Evolutionary conservation across 2,113 vertebrate genomes (phyloP), one percentile per base, ranked within the genome.

Genomic region (Romanogobio albipinnatus): DNA sequence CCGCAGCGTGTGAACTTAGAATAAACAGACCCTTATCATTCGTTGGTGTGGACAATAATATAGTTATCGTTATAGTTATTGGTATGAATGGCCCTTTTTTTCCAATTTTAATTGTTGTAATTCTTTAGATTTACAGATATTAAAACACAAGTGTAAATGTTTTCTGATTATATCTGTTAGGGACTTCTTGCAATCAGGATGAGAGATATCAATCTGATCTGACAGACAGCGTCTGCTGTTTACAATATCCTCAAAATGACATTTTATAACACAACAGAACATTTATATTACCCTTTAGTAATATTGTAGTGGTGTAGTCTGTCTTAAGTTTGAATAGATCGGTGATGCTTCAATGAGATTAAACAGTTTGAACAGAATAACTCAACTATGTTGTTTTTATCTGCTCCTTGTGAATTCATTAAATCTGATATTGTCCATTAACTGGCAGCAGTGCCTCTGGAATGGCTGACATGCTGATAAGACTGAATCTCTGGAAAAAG

Each of bases 391-490:
- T 71, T 45, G 19, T 14, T 73, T 19, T 43, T 70, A 70, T 70
- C 36, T 0, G 9, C 22, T 66, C 47, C 8, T 51, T 49, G 5
- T 11, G 11, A 51, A 22, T 19, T 49, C 24, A 26, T 22, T 29
- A 0, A 64, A 39, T 29, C 14, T 47, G 58, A 8, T 45, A 19
- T 24, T 33, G 22, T 64, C 59, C 59, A 64, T 64, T 80, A 80
- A 59, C 59, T 64, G 77, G 62, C n/a, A 13, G 36, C 59, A 47
- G 77, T 68, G 61, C 45, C 43, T 29, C 14, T 76, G 29, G 9
- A 33, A 51, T 36, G 14, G 22, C 22, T 26, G n/a, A 79, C 39
- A 47, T 62, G 58, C 8, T 64, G 39, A 79, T 78, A 79, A 79
- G 58, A 15, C n/a, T 47, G 36, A 64, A 24, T 13, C 58, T 33